Conservation (phyloP, 2,888 invertebrate species). For the Branchipolynoe longqiensis region DNA sequence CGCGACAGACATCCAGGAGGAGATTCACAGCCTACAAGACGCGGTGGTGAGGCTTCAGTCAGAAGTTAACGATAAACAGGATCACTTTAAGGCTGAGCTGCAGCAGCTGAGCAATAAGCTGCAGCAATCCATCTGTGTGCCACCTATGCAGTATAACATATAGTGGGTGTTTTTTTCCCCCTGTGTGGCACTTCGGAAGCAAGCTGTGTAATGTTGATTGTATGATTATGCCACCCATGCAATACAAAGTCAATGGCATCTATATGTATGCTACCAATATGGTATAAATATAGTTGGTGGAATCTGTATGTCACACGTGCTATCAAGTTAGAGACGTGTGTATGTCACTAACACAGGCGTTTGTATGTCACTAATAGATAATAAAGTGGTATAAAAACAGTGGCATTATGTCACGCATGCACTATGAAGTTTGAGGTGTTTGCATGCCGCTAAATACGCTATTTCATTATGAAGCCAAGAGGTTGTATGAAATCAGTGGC, state of each 20-base stretch:
- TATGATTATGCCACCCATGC: background rate
- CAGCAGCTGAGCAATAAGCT: constrained; percentile 62
- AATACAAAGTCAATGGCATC: background rate
- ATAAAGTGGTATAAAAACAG: too few relatives aligned
- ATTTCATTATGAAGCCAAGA: too few relatives aligned
- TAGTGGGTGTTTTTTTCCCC: background rate
- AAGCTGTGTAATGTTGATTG: background rate
- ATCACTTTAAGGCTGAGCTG: constrained; percentile 62
- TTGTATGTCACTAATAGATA: too few relatives aligned
- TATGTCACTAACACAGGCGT: too few relatives aligned
- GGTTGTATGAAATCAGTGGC: too few relatives aligned
- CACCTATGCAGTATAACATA: constrained; percentile 62
- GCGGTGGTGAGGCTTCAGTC: constrained; percentile 58
- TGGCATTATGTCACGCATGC: too few relatives aligned
- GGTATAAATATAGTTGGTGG: too few relatives aligned
- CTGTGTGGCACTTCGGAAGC: background rate
- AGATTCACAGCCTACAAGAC: constrained; percentile 38
- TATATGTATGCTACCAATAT: too few relatives aligned
- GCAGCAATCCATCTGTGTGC: constrained; percentile 62
- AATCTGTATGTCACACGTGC: too few relatives aligned
- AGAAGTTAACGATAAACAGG: constrained; percentile 62
- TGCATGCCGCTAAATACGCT: too few relatives aligned
- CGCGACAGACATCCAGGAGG: constrained; percentile 47
- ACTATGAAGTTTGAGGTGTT: too few relatives aligned
- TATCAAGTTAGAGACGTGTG: too few relatives aligned